phyloP scores from a whole-genome alignment of 1,140 invertebrate species.

The Leguminivora glycinivorella region DNA sequence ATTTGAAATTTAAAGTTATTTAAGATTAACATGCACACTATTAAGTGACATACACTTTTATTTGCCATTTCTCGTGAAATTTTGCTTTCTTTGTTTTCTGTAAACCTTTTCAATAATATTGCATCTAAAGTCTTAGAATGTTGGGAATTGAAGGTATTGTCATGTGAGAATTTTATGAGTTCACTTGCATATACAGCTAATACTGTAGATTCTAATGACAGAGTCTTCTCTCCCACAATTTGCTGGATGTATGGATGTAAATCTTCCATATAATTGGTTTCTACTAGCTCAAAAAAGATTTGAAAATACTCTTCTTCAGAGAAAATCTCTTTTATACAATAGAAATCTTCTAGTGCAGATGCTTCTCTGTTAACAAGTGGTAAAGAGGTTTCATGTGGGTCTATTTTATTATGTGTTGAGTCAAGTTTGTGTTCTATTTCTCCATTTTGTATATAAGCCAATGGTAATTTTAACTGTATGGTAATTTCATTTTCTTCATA shows the following conservation, averaged over 20 bases:
- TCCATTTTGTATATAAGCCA: neutral
- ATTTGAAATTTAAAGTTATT: constrained; percentile 61
- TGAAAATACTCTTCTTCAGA: constrained; percentile 53
- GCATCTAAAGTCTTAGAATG: constrained; percentile 55
- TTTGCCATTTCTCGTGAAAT: neutral
- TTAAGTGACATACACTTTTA: constrained; percentile 45
- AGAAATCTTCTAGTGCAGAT: constrained; percentile 48
- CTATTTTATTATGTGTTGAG: neutral
- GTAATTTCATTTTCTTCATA: neutral
- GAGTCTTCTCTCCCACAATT: constrained; percentile 40
- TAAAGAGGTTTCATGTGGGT: too few relatives aligned
- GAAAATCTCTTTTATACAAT: constrained; percentile 57
- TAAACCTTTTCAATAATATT: constrained; percentile 56
- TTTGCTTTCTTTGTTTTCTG: constrained; percentile 44
- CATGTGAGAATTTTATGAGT: constrained; percentile 50
- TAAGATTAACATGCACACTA: constrained; percentile 60
- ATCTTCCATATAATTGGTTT: constrained; percentile 49
- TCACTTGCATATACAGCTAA: constrained; percentile 56
- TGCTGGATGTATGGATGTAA: constrained; percentile 47
- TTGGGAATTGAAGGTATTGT: constrained; percentile 45
- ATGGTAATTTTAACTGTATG: neutral
- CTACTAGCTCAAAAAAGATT: constrained; percentile 55
- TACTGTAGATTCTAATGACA: constrained; percentile 48
- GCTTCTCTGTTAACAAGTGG: constrained; percentile 35
- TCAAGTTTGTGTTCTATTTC: neutral